Conservation (phyloP, 1,140 invertebrate species). For the Pogonus chalceus region DNA sequence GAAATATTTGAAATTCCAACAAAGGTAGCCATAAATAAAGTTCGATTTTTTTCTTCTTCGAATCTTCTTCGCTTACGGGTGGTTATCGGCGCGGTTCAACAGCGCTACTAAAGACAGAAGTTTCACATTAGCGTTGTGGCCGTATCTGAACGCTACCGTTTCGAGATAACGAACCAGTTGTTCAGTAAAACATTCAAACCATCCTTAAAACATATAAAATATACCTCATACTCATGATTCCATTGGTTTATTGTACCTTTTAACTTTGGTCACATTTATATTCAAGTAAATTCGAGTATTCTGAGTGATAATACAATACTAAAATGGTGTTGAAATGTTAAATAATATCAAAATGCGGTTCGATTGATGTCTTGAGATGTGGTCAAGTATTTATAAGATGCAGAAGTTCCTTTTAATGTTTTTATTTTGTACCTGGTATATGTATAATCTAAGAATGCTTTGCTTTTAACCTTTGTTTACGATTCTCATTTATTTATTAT, state of each 20-base stretch:
- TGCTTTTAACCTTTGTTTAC: too few relatives aligned
- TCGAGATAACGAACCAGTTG: slow-evolving; percentile 15
- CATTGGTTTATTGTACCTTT: slow-evolving; percentile 14
- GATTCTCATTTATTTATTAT: too few relatives aligned
- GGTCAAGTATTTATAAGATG: too few relatives aligned
- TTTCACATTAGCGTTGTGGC: slow-evolving; percentile 17
- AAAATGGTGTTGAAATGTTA: slow-evolving; percentile 17
- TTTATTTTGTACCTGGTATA: too few relatives aligned
- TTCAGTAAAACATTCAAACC: slow-evolving; percentile 10
- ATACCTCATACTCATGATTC: neutral
- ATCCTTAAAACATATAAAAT: too few relatives aligned
- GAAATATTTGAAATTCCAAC: too few relatives aligned
- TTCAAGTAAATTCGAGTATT: slow-evolving; percentile 1
- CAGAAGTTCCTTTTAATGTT: too few relatives aligned
- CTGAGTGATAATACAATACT: slow-evolving; percentile 18
- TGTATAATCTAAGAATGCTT: too few relatives aligned
- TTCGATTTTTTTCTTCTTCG: too few relatives aligned
- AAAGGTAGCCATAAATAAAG: too few relatives aligned
- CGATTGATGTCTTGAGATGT: neutral
- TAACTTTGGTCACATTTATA: slow-evolving; percentile 12
- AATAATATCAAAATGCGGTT: slow-evolving; percentile 14
- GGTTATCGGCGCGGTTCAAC: slow-evolving; percentile 14
- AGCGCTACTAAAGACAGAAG: slow-evolving; percentile 17
- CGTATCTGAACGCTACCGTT: slow-evolving; percentile 17
- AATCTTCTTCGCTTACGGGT: too few relatives aligned